Percentiles rank a stretch among this genome's conserved stretches.
Evolutionary conservation across 92 coral and sea anemone genomes (phyloP).

Genomic region (Ricordea florida): DNA sequence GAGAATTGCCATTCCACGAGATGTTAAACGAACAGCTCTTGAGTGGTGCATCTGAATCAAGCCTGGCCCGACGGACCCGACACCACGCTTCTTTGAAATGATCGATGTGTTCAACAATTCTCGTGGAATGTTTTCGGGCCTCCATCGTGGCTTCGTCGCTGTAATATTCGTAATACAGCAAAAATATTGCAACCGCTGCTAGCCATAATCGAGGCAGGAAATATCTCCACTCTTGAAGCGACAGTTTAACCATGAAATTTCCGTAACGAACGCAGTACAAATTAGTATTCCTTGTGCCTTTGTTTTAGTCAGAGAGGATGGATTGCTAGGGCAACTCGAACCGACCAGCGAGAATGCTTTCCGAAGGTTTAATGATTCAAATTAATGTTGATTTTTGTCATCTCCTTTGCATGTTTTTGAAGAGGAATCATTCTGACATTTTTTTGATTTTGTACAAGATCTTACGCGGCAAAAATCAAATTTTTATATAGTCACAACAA

Average conservation of each 20-base stretch:
- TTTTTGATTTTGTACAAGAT: no score
- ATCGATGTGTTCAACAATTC: slow-evolving; percentile 9
- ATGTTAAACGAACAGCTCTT: slow-evolving; percentile 52
- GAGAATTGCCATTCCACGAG: slow-evolving; percentile 59
- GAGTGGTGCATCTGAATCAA: slow-evolving; percentile 53
- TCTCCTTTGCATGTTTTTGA: no score
- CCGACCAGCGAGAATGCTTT: no score
- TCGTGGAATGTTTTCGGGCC: neutral
- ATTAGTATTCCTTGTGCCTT: no score
- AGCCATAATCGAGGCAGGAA: slow-evolving; percentile 38
- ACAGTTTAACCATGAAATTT: slow-evolving; percentile 8
- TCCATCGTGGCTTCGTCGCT: neutral
- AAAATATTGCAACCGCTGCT: slow-evolving; percentile 18
- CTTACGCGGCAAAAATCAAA: no score
- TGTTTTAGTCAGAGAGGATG: no score
- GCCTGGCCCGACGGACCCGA: slow-evolving; percentile 73
- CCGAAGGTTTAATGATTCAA: no score
- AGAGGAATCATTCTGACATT: no score
- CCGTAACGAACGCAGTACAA: no score
- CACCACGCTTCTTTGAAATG: slow-evolving; percentile 86
- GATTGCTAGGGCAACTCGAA: no score
- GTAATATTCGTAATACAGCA: slow-evolving; percentile 13
- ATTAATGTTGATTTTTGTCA: no score
- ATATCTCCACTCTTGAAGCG: neutral
- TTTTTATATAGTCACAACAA: no score